Evolutionary conservation across 2,113 vertebrate species (phyloP).

Genomic region (Jaculus jaculus): DNA sequence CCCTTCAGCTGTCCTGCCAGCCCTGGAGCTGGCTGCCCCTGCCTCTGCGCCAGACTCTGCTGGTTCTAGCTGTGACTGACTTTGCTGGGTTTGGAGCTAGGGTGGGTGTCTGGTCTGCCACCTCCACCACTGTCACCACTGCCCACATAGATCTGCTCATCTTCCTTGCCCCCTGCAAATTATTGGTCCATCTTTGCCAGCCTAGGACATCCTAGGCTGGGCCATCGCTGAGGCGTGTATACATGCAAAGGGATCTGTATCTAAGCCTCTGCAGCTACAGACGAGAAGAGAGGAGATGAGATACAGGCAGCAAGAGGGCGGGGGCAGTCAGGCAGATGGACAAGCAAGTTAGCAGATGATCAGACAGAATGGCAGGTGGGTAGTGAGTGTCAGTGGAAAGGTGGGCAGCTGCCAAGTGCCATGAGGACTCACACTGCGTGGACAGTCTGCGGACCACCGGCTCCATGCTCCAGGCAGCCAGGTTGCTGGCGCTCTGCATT

Average conservation of each 20-base stretch:
- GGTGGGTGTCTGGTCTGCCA: not conserved
- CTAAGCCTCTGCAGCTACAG: rapidly evolving
- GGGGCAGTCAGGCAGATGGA: not conserved
- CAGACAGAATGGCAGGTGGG: not conserved
- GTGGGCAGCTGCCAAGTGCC: rapidly evolving
- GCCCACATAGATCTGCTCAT: not conserved
- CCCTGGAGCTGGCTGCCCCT: not conserved
- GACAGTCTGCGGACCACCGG: slow-evolving; percentile 86
- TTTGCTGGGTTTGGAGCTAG: not conserved
- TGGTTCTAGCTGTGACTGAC: not conserved
- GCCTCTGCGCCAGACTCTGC: not conserved
- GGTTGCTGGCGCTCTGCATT: slow-evolving; percentile 78
- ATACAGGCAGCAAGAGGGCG: not conserved
- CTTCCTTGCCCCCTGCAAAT: no score
- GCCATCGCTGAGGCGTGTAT: not conserved
- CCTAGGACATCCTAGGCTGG: not conserved
- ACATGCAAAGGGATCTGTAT: not conserved
- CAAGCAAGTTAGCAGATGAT: not conserved
- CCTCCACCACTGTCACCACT: not conserved
- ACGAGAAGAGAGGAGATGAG: not conserved
- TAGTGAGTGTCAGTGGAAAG: not conserved
- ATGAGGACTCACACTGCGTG: slow-evolving; percentile 84
- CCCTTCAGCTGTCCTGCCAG: not conserved
- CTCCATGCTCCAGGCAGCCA: slow-evolving; percentile 85
- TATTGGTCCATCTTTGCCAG: not conserved